Base-by-base conservation (phyloP, 1,140 invertebrate species). In the Tetramorium alpestre region DNA sequence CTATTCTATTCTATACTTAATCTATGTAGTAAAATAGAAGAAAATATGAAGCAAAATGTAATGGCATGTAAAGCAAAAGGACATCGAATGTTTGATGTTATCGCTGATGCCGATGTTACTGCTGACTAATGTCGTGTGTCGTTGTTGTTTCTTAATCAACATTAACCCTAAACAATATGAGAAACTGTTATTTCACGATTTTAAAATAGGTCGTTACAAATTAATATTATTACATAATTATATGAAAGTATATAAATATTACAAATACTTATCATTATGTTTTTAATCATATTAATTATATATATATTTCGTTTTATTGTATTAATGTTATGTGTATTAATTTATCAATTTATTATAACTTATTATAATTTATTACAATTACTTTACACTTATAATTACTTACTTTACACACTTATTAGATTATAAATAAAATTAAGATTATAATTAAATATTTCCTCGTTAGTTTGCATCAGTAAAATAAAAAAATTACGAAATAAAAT, bases 71-170 rank as follows among this genome's bases (percentile, higher is more conserved):
- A 58, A 60, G 67, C 54, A 54, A 65, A 81, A n/a, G 7, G 38
- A 60, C 54, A 86, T 86, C 51, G 33, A 65, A 44, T 72, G 25
- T 70, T 81, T 22, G 58, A 60, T 81, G 47, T 89, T 82, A 33
- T 60, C 75, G 84, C 62, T 77, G 76, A 91, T 91, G 91, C 91
- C 92, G 90, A 91, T 92, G 88, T 94, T 94, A 92, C 89, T 88
- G 93, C 92, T 95, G 90, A 92, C 94, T 94, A 95, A 95, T 95
- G 94, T 95, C 93, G 93, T 94, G 92, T 90, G 89, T 94, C 93
- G 94, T 95, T 95, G 94, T 94, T 94, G 91, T 95, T 95, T 95
- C 93, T 95, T 91, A 93, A 93, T 93, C 94, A 94, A 90, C 70
- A 88, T 91, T 84, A 75, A 84, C 69, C 69, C 69, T 84, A 84